Evolutionary conservation across 2,113 vertebrate genomes (phyloP), one percentile per base, ranked within the genome.

Genomic region (Callithrix jacchus): DNA sequence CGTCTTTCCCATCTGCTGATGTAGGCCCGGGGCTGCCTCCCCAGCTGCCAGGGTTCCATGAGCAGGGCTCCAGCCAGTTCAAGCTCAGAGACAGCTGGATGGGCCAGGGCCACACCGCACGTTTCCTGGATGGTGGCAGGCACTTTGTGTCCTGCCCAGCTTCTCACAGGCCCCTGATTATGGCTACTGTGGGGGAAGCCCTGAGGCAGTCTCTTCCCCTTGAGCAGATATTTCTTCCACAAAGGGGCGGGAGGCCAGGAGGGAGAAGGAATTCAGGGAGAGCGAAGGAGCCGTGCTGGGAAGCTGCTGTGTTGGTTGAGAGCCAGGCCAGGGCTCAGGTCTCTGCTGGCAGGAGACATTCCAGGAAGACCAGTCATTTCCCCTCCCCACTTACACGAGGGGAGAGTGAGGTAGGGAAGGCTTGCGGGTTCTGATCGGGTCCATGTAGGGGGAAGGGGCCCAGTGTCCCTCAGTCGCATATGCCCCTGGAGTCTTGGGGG

Each of bases 81-180:
- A 49, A 32, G 87, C 68, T 42, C 13, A 21, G 68, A 45, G 81
- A 30, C 10, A 6, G 56, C 77, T 37, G 13, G 37, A 30, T 1
- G 27, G 86, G 11, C 49, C 0, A 0, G n/a, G n/a, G 0, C 56
- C 0, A 3, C 7, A 25, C 61, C 0, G 6, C 11, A 30, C 8
- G 8, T 56, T 35, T 86, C 54, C 68, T 58, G 23, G 47, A 9
- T 0, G 8, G 35, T 37, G 47, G 40, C 12, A 16, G 25, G 40
- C 37, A 21, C 20, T 20, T 58, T 42, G 32, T 20, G 32, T n/a
- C 25, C 17, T 13, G 18, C 42, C 85, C 71, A 0, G 40, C 47
- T 81, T 87, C 58, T 20, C 3, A 6, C 8, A 14, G 49, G 56
- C 79, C 80, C 47, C 80, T 71, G 61, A 30, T 21, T 17, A 30